Conservation (phyloP, 2,797 vertebrate genomes). For the Typhlichthys subterraneus region DNA sequence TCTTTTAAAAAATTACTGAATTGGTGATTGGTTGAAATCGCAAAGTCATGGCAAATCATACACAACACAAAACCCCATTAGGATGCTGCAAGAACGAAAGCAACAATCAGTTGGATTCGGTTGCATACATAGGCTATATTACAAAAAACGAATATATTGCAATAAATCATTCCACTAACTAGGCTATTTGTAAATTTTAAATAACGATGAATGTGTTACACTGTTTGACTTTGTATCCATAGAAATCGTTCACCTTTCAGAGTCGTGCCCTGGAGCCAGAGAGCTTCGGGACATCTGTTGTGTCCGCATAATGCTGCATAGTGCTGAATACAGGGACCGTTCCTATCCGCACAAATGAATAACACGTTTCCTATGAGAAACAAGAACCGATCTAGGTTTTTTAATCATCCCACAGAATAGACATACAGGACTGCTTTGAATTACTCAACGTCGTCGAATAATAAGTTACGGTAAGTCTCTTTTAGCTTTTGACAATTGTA, state of each 20-base stretch:
- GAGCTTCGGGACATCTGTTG: slow-evolving; percentile 54
- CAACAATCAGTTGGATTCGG: too few relatives aligned
- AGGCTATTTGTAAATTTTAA: too few relatives aligned
- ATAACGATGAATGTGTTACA: too few relatives aligned
- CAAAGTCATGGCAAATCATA: too few relatives aligned
- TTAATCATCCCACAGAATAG: not conserved
- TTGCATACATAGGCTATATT: too few relatives aligned
- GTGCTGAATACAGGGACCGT: slow-evolving; percentile 8
- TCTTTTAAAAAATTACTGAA: too few relatives aligned
- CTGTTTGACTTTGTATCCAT: not conserved
- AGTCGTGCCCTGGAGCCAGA: slow-evolving; percentile 19
- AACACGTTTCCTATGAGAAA: not conserved
- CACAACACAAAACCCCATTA: too few relatives aligned
- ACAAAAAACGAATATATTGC: too few relatives aligned
- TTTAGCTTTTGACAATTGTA: not conserved
- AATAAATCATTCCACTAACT: too few relatives aligned
- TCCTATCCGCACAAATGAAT: slow-evolving; percentile 16
- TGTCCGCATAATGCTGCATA: slow-evolving; percentile 39
- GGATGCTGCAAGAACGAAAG: too few relatives aligned
- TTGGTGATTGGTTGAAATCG: too few relatives aligned
- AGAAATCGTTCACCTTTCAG: slow-evolving; percentile 5
- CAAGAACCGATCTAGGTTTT: not conserved
- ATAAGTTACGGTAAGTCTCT: slow-evolving; percentile 42
- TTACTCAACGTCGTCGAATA: not conserved
- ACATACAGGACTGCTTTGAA: slow-evolving; percentile 3